Evolutionary conservation across 1,140 invertebrate species (phyloP), one percentile per base, ranked within the genome.

Genomic region (Adelges cooleyi): DNA sequence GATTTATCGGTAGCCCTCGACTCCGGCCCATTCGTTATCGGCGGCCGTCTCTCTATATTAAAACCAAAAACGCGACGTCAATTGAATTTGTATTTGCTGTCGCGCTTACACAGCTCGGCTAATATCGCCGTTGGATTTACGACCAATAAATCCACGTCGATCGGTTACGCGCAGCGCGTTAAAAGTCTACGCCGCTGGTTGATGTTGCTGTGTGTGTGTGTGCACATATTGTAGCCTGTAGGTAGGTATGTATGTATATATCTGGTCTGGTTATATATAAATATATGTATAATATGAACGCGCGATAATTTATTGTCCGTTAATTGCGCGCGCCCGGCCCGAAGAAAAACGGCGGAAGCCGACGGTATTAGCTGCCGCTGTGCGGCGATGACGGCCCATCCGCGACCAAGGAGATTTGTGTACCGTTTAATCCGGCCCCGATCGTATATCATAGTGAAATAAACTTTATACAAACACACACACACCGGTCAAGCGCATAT

Each of bases 121-220:
- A 48, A 48, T 48, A 48, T 48, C 27, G 56, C 44, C 46, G 13
- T 46, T 62, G 18, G 44, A 62, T 62, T 62, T 62, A 62, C 56
- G 27, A 38, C 42, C 56, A 46, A 62, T 62, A 62, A 62, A 62
- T 62, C 20, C 42, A 46, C 56, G 56, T 62, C 56, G 22, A 44
- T 17, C 40, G 40, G 36, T 8, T 38, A 38, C 36, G 36, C 36
- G 36, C 36, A 13, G 40, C n/a, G 40, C 15, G n/a, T 11, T 44
- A 44, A 11, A 44, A 17, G 40, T 38, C 6, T 38, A 6, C 36
- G 36, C 13, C 36, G 36, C 13, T 13, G 36, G 6, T 17, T 4
- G 40, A 44, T 44, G 10, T 44, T 44, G 10, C 11, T 3, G 4
- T 17, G 15, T 17, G 5, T n/a, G 40, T 11, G 4, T 17, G 15